Base-by-base conservation (phyloP, 2,797 vertebrate genomes). In the Sebastes ruberrimus region DNA sequence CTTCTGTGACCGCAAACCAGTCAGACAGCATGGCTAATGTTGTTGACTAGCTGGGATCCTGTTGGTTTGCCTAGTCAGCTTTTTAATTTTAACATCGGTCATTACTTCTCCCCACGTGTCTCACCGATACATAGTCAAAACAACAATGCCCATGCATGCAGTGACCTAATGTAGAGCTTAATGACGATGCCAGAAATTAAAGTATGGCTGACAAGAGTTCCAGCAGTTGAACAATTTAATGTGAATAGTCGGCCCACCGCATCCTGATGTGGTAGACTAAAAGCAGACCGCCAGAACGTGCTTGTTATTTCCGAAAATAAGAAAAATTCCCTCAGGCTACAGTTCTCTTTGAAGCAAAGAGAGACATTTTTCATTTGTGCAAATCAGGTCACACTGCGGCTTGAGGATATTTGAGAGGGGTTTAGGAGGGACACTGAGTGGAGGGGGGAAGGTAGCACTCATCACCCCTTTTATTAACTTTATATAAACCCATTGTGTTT, bases 351-450 rank as follows among this genome's bases (percentile, higher is more conserved):
- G 84, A 83, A 83, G 84, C 32, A 67, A 57, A 69, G 22, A 32
- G 35, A 72, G 71, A 80, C 74, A 61, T 67, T 82, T 81, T 83
- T 81, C 25, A 73, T 77, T 76, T 64, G 49, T 68, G 63, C 27
- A 84, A 89, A 92, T 85, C 70, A 74, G 86, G 76, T 86, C 87
- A 87, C 11, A 78, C 38, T 6, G 0, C 68, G 72, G 80, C 73
- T 84, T 42, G 7, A 25, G 78, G 86, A 61, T 63, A 69, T 77
- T 69, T 33, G 22, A 59, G 23, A 64, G n/a, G 46, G 25, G 6
- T 83, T 83, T 69, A 67, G 20, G 20, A 33, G 33, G 74, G 69
- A 62, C 56, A 28, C 27, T 52, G 20, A 65, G 28, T 13, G 16
- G 18, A 53, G 8, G 10, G 11, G 38, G n/a, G 8, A 10, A 13